phyloP scores from a whole-genome alignment of 2,888 invertebrate species.

The Pelosia muscerda region DNA sequence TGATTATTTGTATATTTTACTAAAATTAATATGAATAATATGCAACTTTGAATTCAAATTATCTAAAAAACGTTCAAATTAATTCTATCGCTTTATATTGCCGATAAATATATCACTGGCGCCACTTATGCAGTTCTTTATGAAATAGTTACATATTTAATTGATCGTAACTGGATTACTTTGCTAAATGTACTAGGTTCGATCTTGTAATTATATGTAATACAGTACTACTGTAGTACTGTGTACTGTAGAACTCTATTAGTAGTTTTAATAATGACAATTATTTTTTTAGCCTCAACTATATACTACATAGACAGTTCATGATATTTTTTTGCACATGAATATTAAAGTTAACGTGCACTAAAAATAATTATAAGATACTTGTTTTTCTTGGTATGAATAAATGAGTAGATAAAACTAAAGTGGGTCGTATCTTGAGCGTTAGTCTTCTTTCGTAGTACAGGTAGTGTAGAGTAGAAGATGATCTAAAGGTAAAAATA shows the following conservation, averaged over 20 bases:
- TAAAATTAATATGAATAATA: not conserved
- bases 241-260: not conserved
- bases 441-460: no score
- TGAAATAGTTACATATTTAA: not conserved
- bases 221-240: not conserved
- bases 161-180: not conserved
- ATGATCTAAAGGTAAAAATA: no score
- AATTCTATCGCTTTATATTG: not conserved
- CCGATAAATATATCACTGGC: not conserved
- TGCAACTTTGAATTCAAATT: not conserved
- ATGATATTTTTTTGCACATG: not conserved
- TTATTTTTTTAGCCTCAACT: no score
- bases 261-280: not conserved
- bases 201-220: no score
- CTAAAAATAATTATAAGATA: no score
- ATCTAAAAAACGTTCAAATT: not conserved
- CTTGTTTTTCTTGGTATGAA: no score
- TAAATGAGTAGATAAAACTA: no score
- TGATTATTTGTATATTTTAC: not conserved
- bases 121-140: not conserved
- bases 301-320: not conserved
- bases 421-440: no score
- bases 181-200: no score
- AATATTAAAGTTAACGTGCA: no score
- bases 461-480: no score